Evolutionary conservation across 2,888 invertebrate genomes (phyloP), one percentile per base, ranked within the genome.

Genomic region (Heliconius hortense): DNA sequence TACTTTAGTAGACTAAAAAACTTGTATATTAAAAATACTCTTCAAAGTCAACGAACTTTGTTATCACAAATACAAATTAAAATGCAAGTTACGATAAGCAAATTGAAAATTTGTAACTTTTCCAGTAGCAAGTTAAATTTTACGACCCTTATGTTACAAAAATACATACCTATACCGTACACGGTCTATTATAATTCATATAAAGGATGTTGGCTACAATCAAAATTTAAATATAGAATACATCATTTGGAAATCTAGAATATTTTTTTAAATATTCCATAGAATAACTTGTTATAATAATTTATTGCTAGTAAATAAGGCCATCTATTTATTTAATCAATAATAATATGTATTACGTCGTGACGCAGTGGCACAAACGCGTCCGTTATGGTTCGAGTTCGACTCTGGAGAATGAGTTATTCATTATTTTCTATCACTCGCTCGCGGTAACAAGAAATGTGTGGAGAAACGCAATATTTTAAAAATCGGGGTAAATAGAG

Each of bases 31-130:
- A 28, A n/a, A 18, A 60, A 15, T 39, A 62, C 15, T 39, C n/a
- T 63, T 48, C 26, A 26, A 70, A 53, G 76, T 70, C 66, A 73
- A 73, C 60, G 70, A 71, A 66, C 67, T 26, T n/a, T 67, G 62
- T 76, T 78, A 76, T 74, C 71, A 67, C 28, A 66, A 76, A 28
- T n/a, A 31, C 28, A 26, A 68, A 67, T 69, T 74, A 56, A 63
- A 56, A 69, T 75, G 31, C 64, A 75, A 69, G 64, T 26, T 71
- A 13, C 70, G 68, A 63, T 71, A 69, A 60, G 35, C 68, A 39
- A 31, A 28, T 26, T 59, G 26, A 56, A 59, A 35, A 39, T 35
- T 62, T 8, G n/a, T 24, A 26, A 24, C 31, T 10, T 71, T 71
- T 71, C 11, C 60, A 60, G 18, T 71, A 35, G 10, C 35, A 31